Base-by-base conservation (phyloP, 1,140 invertebrate genomes). In the Drusus annulatus region DNA sequence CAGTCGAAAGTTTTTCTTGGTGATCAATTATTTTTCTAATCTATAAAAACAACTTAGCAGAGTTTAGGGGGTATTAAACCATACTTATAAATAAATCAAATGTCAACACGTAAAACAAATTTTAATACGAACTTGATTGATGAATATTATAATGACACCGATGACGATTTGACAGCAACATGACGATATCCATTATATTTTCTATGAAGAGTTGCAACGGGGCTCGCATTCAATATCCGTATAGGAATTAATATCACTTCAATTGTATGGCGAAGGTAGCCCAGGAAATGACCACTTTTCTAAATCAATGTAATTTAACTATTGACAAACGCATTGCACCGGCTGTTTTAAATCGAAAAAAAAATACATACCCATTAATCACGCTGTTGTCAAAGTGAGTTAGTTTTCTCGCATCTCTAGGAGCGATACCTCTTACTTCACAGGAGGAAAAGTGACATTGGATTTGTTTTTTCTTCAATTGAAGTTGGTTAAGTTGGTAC, bases 251-350 rank as follows among this genome's bases (percentile, higher is more conserved):
- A 51, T 52, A 71, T 23, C 19, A 52, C 36, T 51, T 71, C 62
- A 65, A 65, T 65, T 65, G 28, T 65, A 16, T 31, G 3, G 28
- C 21, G 62, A 28, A 65, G 17, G 62, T 65, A 51, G n/a, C 25
- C 65, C 78, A 79, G 78, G 78, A 79, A 79, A 58, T 79, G 78
- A 65, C 68, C 78, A 79, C 78, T 79, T 79, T 79, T 74, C 36
- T 79, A 79, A 52, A 50, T 74, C 36, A 45, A 58, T 74, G 54
- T 19, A 79, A 79, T 79, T 79, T 21, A 75, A 79, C 69, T 7
- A 52, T 25, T 31, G 58, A n/a, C 60, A 15, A 62, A 65, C 7
- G 65, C 17, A 8, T 36, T 23, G 8, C 17, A 78, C 76, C 75
- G 60, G 75, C 56, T 19, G 69, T 75, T 51, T 45, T 45, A 45